These are phyloP conservation scores for Aricia artaxerxes DNA, from an alignment of 2,888 invertebrate species.

Conservation along the genomic window DNA sequence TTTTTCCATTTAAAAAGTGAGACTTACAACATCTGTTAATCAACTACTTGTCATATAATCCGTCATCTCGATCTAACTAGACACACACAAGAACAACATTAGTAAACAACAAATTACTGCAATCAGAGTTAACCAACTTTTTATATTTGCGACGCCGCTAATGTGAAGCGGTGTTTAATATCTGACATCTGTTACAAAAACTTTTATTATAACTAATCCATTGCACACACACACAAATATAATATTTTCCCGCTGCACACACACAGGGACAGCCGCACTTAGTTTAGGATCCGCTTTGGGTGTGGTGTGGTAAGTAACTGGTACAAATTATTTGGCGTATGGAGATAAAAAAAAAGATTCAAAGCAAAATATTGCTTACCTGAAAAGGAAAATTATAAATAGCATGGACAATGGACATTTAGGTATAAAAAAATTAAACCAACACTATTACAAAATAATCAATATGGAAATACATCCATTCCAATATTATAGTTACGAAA, in stretches of 20 bases:
- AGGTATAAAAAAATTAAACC: too few relatives aligned
- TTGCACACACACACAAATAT: constrained; percentile 63
- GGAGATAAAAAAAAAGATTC: background rate
- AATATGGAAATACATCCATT: too few relatives aligned
- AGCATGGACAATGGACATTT: too few relatives aligned
- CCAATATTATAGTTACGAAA: too few relatives aligned
- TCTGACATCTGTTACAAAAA: constrained; percentile 81
- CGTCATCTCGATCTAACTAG: background rate
- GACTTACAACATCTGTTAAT: background rate
- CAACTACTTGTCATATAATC: background rate
- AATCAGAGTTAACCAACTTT: constrained; percentile 73
- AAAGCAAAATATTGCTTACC: too few relatives aligned
- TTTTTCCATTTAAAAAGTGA: background rate
- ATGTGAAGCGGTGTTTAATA: constrained; percentile 78
- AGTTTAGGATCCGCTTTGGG: constrained; percentile 65
- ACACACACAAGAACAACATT: constrained; percentile 37
- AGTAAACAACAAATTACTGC: constrained; percentile 51
- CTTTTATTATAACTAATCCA: constrained; percentile 81
- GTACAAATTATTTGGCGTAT: constrained; percentile 42
- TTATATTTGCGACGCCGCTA: constrained; percentile 75
- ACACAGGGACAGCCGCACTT: constrained; percentile 67
- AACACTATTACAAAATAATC: too few relatives aligned
- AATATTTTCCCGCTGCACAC: constrained; percentile 51
- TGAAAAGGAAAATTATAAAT: too few relatives aligned
- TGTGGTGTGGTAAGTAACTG: constrained; percentile 62